Conservation (phyloP, 2,888 invertebrate genomes). For the Troides helena region DNA sequence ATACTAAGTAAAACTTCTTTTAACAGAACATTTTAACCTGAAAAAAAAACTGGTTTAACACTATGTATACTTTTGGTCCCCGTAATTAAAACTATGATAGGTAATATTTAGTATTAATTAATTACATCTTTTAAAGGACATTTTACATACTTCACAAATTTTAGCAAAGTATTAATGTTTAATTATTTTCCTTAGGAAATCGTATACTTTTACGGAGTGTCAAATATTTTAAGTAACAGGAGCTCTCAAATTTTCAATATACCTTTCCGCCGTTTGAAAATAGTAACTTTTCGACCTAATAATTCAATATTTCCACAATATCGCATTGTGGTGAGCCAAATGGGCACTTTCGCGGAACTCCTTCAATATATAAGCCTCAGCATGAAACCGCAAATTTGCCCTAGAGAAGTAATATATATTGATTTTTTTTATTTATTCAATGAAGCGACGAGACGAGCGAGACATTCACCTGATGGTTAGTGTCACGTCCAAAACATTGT, state of each 20-base stretch:
- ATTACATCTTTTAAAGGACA: too few relatives aligned
- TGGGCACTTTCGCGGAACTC: constrained; percentile 34
- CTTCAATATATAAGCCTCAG: constrained; percentile 37
- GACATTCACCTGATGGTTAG: too few relatives aligned
- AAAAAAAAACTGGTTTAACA: too few relatives aligned
- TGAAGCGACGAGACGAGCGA: too few relatives aligned
- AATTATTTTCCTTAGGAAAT: neutral
- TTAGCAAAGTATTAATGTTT: neutral
- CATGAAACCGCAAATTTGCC: constrained; percentile 27
- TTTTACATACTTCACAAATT: too few relatives aligned
- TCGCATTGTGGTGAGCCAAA: constrained; percentile 37
- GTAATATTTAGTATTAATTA: too few relatives aligned
- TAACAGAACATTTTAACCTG: too few relatives aligned
- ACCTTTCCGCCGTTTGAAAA: constrained; percentile 7
- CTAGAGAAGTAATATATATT: constrained; percentile 6
- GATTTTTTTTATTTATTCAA: too few relatives aligned
- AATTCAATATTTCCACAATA: constrained; percentile 44
- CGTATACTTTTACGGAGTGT: neutral
- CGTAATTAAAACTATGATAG: too few relatives aligned
- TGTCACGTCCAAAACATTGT: too few relatives aligned
- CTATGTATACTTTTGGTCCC: too few relatives aligned
- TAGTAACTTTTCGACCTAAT: constrained; percentile 36
- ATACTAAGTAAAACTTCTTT: too few relatives aligned
- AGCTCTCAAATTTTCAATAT: constrained; percentile 3
- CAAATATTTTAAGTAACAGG: neutral